Evolutionary conservation across 1,140 invertebrate genomes (phyloP).

Genomic region (Aphelenchoides fujianensis): DNA sequence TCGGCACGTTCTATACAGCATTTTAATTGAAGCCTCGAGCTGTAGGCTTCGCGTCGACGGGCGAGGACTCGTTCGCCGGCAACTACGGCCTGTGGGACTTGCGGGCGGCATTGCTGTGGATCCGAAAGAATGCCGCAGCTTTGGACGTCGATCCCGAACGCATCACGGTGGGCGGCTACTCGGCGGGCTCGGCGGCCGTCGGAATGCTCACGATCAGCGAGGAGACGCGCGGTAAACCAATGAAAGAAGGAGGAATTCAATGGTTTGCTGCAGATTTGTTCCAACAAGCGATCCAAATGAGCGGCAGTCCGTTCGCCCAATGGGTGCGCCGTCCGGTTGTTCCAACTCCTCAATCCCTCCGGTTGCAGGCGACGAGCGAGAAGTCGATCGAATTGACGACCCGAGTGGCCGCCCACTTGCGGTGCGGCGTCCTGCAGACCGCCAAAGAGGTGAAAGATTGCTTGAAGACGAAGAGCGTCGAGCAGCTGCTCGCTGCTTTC

Average conservation of each 20-base stretch:
- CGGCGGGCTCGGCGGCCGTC: constrained; percentile 33
- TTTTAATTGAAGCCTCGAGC: not conserved
- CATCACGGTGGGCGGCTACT: constrained; percentile 34
- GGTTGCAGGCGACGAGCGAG: not conserved
- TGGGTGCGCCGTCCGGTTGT: not conserved
- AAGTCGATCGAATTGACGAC: constrained; percentile 27
- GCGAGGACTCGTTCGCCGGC: constrained; percentile 55
- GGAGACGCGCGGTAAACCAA: constrained; percentile 15
- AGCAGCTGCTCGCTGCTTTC: constrained; percentile 26
- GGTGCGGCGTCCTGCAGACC: constrained; percentile 20
- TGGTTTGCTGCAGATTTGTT: constrained; percentile 34
- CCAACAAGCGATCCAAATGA: constrained; percentile 40
- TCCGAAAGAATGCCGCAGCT: constrained; percentile 63
- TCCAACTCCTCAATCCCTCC: not conserved
- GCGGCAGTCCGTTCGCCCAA: constrained; percentile 37
- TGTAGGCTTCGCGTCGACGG: constrained; percentile 57
- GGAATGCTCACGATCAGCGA: constrained; percentile 16
- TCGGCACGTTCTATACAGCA: constrained; percentile 15
- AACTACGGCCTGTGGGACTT: constrained; percentile 63
- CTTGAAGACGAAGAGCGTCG: constrained; percentile 24
- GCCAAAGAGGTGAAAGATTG: constrained; percentile 35
- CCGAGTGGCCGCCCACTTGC: constrained; percentile 22
- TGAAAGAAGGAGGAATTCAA: not conserved
- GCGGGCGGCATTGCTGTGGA: constrained; percentile 59
- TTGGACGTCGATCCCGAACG: constrained; percentile 67